Base-by-base conservation (phyloP, 1,140 invertebrate genomes). In the honey bee (Apis mellifera) region DNA sequence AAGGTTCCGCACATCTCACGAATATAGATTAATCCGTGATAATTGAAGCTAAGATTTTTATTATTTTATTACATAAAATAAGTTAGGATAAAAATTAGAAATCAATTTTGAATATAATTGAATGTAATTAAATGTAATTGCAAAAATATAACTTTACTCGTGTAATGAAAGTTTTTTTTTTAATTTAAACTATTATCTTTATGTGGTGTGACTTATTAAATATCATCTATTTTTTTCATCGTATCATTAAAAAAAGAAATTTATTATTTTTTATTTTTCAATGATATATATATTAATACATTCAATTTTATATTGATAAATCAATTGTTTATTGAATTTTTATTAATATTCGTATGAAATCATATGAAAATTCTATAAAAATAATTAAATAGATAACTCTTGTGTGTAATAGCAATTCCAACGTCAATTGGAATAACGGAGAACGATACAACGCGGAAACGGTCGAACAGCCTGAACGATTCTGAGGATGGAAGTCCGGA, bases 401-500 rank as follows among this genome's bases (percentile, higher is more conserved):
- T 17, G 11, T 19, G 1, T 64, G 15, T 9, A 32, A 64, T 19
- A 42, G 32, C 32, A 64, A 88, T 86, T 13, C 77, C 88, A 2
- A 82, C 84, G 55, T 84, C 89, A 23, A n/a, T 79, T 13, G 85
- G 81, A n/a, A 65, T 88, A 52, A 42, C 86, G 23, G 85, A 89
- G 12, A 85, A 89, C 50, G 89, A 89, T 12, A 52, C 75, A 19
- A 21, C 32, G 11, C 86, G 90, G 19, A 93, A 92, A 54, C 89
- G 90, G 55, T 86, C 92, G 50, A 90, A 90, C 90, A 86, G 91
- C 66, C 78, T 90, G 15, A 92, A 93, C 70, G 91, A 93, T 42
- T 93, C 92, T 12, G 92, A 93, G 48, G 92, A 93, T 12, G 92
- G 90, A 11, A 93, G 92, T 64, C 90, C 90, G 23, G 93, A 93